Conservation (phyloP, 2,113 vertebrate species). For the Semicossyphus pulcher region DNA sequence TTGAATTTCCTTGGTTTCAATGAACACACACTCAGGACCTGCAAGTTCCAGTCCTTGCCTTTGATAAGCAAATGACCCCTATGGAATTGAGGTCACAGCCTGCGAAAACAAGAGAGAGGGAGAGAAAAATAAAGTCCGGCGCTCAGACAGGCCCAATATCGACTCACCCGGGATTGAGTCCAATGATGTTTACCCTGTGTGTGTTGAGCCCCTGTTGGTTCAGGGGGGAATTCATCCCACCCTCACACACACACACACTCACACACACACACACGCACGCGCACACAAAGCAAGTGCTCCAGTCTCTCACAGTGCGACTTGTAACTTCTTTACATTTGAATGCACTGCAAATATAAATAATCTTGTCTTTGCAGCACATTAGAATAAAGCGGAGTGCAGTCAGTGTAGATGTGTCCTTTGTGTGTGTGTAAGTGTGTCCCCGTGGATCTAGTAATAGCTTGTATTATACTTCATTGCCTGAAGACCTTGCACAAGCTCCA, state of each 20-base stretch:
- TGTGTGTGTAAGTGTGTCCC: slow-evolving; percentile 6
- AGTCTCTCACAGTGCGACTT: slow-evolving; percentile 27
- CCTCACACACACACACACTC: background rate
- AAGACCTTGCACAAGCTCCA: slow-evolving; percentile 34
- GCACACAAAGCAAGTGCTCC: background rate
- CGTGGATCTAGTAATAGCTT: slow-evolving; percentile 43
- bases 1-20: slow-evolving; percentile 91
- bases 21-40: slow-evolving; percentile 84
- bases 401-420: slow-evolving; percentile 8
- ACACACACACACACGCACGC: slow-evolving; percentile 12
- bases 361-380: slow-evolving; percentile 46
- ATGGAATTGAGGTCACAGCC: slow-evolving; percentile 91
- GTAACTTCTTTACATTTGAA: slow-evolving; percentile 46
- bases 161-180: slow-evolving; percentile 76
- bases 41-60: slow-evolving; percentile 83
- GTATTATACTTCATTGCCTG: slow-evolving; percentile 40
- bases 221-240: slow-evolving; percentile 63
- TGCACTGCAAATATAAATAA: slow-evolving; percentile 63
- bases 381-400: slow-evolving; percentile 11
- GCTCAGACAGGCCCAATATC: slow-evolving; percentile 80
- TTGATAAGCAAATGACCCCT: slow-evolving; percentile 92
- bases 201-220: slow-evolving; percentile 68
- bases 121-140: slow-evolving; percentile 84
- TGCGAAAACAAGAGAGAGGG: slow-evolving; percentile 86
- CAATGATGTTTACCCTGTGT: slow-evolving; percentile 75